phyloP scores from a whole-genome alignment of 2,113 vertebrate species.

The Thryonomys swinderianus region DNA sequence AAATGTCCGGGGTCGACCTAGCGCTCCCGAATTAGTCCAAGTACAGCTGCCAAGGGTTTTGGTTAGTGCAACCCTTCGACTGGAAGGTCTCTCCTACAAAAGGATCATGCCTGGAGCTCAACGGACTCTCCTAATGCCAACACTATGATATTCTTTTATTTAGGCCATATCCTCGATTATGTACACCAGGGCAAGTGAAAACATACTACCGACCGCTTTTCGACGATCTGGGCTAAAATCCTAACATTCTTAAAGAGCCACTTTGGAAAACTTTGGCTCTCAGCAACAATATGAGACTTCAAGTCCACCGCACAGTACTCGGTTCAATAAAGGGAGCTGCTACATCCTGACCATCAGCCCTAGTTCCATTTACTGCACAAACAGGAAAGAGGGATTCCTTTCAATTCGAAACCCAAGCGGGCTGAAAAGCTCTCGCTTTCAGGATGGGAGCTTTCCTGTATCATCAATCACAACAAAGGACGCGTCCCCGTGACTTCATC shows the following conservation, averaged over 20 bases:
- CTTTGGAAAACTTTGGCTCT: slow-evolving; percentile 63
- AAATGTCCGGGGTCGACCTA: neutral
- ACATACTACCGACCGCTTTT: neutral
- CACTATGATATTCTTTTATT: neutral
- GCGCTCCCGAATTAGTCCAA: neutral
- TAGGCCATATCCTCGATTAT: slow-evolving; percentile 21
- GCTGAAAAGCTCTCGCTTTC: slow-evolving; percentile 6
- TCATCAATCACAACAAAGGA: slow-evolving; percentile 68
- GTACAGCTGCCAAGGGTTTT: neutral
- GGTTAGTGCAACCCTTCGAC: neutral
- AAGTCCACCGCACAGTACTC: neutral
- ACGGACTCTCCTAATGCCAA: neutral
- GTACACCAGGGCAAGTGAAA: slow-evolving; percentile 38
- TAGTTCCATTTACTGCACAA: neutral
- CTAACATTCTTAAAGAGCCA: neutral
- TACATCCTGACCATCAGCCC: neutral
- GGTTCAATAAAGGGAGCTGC: neutral
- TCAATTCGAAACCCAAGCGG: neutral
- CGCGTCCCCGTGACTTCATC: slow-evolving; percentile 37
- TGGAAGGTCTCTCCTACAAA: slow-evolving; percentile 14
- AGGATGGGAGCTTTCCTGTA: neutral
- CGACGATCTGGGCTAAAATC: slow-evolving; percentile 1
- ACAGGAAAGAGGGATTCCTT: neutral
- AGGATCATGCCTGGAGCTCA: neutral
- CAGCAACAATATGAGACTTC: neutral